phyloP scores from a whole-genome alignment of 2,888 invertebrate genomes.

The Thymelicus acteon region DNA sequence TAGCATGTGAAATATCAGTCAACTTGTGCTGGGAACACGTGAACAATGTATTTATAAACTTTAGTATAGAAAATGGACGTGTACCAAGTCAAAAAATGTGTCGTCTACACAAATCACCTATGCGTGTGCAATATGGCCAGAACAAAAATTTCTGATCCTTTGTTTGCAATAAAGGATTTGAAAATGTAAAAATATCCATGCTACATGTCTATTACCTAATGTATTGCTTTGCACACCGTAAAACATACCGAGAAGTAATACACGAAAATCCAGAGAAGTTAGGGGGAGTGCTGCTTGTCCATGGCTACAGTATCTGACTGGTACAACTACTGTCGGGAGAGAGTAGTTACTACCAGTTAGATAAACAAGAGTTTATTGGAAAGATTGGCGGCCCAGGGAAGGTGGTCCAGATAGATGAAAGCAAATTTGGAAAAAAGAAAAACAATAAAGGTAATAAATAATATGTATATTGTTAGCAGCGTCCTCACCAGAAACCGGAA shows the following conservation, averaged over 20 bases:
- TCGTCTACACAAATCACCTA: no score
- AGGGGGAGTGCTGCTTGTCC: slow-evolving; percentile 4
- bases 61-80: no score
- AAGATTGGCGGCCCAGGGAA: slow-evolving; percentile 44
- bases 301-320: slow-evolving; percentile 33
- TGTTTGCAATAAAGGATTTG: slow-evolving; percentile 15
- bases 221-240: neutral
- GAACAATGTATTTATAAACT: no score
- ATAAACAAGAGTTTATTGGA: slow-evolving; percentile 18
- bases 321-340: slow-evolving; percentile 43
- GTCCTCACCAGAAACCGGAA: no score
- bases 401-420: slow-evolving; percentile 44
- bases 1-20: no score
- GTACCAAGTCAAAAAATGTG: no score
- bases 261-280: neutral
- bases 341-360: slow-evolving; percentile 39
- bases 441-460: no score
- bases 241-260: neutral
- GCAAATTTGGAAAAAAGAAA: slow-evolving; percentile 45
- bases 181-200: slow-evolving; percentile 34
- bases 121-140: no score
- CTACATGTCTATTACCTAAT: slow-evolving; percentile 31
- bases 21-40: no score
- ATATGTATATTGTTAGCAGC: no score
- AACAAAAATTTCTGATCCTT: no score